Percentiles rank a stretch among this genome's conserved stretches.
These are phyloP conservation scores for Camponotus vicinus DNA, from an alignment of 1,140 invertebrate genomes.

Conservation along the genomic window DNA sequence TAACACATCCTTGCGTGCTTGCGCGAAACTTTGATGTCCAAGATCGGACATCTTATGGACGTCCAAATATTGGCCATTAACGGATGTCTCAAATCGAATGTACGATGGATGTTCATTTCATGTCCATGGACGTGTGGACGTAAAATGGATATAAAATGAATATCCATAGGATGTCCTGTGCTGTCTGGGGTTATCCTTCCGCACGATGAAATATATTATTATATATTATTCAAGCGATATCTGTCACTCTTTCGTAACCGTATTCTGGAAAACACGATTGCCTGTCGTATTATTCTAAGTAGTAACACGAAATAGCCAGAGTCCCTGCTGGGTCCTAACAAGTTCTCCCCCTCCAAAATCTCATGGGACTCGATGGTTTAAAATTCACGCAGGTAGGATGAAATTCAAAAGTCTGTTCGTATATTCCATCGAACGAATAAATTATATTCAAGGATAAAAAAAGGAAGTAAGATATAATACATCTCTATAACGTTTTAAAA, in stretches of 20 bases:
- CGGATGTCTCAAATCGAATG: too few species aligned
- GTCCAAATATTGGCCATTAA: too few species aligned
- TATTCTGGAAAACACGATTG: slow-evolving; percentile 55
- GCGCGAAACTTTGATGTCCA: too few species aligned
- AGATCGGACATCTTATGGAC: too few species aligned
- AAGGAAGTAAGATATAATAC: neutral
- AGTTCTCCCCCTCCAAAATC: slow-evolving; percentile 65
- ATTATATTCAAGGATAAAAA: slow-evolving; percentile 54
- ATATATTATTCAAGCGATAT: slow-evolving; percentile 63
- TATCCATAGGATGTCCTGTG: too few species aligned
- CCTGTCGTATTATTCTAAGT: slow-evolving; percentile 62
- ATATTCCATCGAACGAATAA: slow-evolving; percentile 62
- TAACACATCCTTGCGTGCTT: too few species aligned
- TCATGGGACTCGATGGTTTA: slow-evolving; percentile 47
- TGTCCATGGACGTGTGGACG: too few species aligned
- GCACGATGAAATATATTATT: slow-evolving; percentile 28
- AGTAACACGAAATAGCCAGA: slow-evolving; percentile 68
- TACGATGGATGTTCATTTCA: too few species aligned
- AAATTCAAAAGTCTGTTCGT: slow-evolving; percentile 64
- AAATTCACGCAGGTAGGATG: slow-evolving; percentile 68
- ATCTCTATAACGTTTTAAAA: slow-evolving; percentile 11
- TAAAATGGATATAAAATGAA: too few species aligned
- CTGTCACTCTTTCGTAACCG: slow-evolving; percentile 66
- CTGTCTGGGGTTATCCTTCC: slow-evolving; percentile 7
- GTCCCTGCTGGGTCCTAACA: slow-evolving; percentile 69